Evolutionary conservation across 2,113 vertebrate genomes (phyloP).

Genomic region (Globicephala melas): DNA sequence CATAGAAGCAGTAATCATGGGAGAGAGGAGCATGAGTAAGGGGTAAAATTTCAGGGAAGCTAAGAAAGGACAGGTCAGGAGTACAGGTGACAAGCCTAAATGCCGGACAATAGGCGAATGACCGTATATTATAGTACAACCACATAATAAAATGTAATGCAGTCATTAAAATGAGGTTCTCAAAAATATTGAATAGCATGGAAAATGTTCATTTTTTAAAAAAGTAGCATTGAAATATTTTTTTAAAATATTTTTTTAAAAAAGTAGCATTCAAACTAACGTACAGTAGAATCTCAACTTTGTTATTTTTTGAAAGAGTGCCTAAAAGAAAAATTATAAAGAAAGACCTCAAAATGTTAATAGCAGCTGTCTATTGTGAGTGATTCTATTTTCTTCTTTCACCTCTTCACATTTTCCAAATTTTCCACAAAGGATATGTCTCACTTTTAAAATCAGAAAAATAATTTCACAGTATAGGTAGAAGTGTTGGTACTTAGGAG

Average conservation of each 20-base stretch:
- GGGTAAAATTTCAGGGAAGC: not conserved
- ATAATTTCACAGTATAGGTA: not conserved
- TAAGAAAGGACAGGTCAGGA: not conserved
- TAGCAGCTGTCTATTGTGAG: not conserved
- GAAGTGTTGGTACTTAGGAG: not conserved
- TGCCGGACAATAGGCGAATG: not conserved
- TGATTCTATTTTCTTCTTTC: not conserved
- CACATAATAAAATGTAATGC: not conserved
- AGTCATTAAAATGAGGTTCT: not conserved
- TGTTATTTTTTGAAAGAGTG: not conserved
- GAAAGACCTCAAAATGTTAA: not conserved
- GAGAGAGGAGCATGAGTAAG: fast-evolving
- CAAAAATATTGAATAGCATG: not conserved
- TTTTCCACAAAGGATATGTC: not conserved
- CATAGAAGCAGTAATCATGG: not conserved
- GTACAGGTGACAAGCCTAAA: not conserved
- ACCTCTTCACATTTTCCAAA: not conserved
- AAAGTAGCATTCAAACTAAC: not conserved
- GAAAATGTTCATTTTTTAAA: not conserved
- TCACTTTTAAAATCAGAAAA: not conserved
- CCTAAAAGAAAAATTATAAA: not conserved
- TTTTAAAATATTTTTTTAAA: not conserved
- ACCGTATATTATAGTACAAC: not conserved
- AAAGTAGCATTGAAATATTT: not conserved
- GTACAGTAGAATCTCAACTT: not conserved